A percentile compares a stretch with the other conserved stretches of the same genome.
These are phyloP conservation scores for Agrilus biguttatus DNA, from an alignment of 2,888 invertebrate genomes.

Conservation along the genomic window DNA sequence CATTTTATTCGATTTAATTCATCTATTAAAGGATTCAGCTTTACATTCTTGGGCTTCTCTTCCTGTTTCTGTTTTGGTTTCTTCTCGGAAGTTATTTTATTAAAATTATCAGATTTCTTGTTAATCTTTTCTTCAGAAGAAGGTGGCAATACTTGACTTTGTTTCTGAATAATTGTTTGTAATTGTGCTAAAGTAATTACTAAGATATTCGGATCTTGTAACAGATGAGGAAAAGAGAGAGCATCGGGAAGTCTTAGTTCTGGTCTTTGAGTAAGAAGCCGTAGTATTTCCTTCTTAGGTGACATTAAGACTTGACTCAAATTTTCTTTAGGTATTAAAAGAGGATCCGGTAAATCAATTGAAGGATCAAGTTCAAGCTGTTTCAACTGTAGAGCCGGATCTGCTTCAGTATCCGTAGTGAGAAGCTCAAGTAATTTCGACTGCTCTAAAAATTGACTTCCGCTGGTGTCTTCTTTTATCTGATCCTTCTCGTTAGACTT, in stretches of 20 bases:
- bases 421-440: conserved; percentile 32
- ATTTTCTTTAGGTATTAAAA: conserved; percentile 64
- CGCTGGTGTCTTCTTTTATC: conserved; percentile 26
- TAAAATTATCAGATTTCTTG: conserved; percentile 13
- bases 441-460: conserved; percentile 26
- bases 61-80: conserved; percentile 2
- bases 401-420: conserved; percentile 36
- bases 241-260: conserved; percentile 62
- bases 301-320: conserved; percentile 54
- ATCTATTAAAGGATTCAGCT: not conserved
- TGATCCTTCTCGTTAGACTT: conserved; percentile 23
- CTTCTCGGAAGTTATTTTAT: conserved; percentile 16
- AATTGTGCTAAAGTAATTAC: conserved; percentile 64
- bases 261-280: conserved; percentile 53
- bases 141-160: conserved; percentile 23
- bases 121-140: conserved; percentile 16
- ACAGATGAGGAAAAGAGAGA: conserved; percentile 52
- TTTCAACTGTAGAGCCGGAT: conserved; percentile 57
- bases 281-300: conserved; percentile 65
- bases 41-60: not conserved
- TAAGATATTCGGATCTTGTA: conserved; percentile 64
- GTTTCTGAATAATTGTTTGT: conserved; percentile 46
- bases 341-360: conserved; percentile 65
- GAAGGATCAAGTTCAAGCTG: conserved; percentile 50
- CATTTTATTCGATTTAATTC: not conserved